Evolutionary conservation across 2,888 invertebrate genomes (phyloP).

Genomic region (Miltochrista miniata): DNA sequence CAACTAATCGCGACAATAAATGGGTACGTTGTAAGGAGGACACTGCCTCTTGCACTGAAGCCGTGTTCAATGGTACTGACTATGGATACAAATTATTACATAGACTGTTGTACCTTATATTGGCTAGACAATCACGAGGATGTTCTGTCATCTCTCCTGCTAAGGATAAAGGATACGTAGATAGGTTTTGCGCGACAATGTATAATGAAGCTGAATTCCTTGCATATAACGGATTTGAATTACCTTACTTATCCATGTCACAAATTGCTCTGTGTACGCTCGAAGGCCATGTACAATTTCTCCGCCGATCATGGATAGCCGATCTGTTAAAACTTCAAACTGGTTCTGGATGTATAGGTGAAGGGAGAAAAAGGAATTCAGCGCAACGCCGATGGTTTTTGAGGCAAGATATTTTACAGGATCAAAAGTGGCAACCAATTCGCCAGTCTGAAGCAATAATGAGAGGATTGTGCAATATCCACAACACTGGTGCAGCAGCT

Average conservation of each 20-base stretch:
- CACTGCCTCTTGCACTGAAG: no score
- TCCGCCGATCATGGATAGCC: constrained; percentile 46
- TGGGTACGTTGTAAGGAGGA: not conserved
- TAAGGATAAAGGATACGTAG: constrained; percentile 33
- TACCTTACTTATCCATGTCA: constrained; percentile 51
- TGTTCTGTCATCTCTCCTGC: not conserved
- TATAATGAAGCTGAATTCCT: constrained; percentile 49
- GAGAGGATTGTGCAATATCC: constrained; percentile 1
- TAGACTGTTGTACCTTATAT: constrained; percentile 27
- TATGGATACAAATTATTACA: constrained; percentile 56
- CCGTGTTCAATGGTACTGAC: constrained; percentile 26
- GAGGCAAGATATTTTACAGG: no score
- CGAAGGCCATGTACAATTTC: constrained; percentile 48
- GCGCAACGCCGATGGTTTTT: not conserved
- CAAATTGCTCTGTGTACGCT: constrained; percentile 49
- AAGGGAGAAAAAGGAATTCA: not conserved
- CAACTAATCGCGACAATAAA: not conserved
- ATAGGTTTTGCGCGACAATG: constrained; percentile 37
- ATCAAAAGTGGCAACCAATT: not conserved
- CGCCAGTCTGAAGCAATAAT: not conserved
- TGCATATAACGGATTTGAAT: constrained; percentile 30
- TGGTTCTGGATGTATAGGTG: constrained; percentile 47
- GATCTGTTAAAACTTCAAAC: constrained; percentile 40
- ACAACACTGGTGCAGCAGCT: constrained; percentile 6
- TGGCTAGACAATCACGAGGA: constrained; percentile 5